Evolutionary conservation across 2,797 vertebrate genomes (phyloP).

Genomic region (Ctenosaura bakeri): DNA sequence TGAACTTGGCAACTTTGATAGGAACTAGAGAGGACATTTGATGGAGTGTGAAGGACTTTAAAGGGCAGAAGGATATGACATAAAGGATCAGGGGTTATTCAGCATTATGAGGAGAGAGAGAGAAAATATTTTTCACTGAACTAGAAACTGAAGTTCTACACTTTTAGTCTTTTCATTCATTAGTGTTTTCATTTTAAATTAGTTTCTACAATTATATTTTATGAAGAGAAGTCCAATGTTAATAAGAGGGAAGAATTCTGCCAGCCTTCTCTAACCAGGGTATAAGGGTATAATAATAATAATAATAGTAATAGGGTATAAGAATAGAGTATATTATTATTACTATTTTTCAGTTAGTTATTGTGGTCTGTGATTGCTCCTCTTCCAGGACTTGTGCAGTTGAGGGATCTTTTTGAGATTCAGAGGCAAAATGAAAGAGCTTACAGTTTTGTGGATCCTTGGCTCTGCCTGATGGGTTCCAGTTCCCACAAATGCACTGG

Average conservation of each 20-base stretch:
- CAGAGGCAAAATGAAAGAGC: not conserved
- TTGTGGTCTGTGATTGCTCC: too few relatives aligned
- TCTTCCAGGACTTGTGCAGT: not conserved
- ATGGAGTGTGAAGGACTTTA: not conserved
- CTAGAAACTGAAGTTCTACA: not conserved
- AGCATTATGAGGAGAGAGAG: not conserved
- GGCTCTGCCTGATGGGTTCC: too few relatives aligned
- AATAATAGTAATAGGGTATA: too few relatives aligned
- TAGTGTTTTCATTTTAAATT: not conserved
- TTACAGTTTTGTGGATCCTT: not conserved
- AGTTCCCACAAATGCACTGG: not conserved
- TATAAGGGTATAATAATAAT: not conserved
- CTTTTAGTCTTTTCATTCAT: not conserved
- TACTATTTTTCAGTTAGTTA: not conserved
- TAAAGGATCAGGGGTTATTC: conserved; percentile 4
- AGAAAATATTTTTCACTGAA: not conserved
- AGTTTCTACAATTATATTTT: not conserved
- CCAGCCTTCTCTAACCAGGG: not conserved
- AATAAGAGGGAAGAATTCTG: not conserved
- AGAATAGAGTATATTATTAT: too few relatives aligned
- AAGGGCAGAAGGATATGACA: not conserved
- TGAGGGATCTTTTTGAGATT: not conserved
- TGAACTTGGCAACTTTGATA: conserved; percentile 15
- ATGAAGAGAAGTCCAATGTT: not conserved
- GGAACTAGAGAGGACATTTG: not conserved